Conservation (phyloP, 2,797 vertebrate species). For the Esox lucius region DNA sequence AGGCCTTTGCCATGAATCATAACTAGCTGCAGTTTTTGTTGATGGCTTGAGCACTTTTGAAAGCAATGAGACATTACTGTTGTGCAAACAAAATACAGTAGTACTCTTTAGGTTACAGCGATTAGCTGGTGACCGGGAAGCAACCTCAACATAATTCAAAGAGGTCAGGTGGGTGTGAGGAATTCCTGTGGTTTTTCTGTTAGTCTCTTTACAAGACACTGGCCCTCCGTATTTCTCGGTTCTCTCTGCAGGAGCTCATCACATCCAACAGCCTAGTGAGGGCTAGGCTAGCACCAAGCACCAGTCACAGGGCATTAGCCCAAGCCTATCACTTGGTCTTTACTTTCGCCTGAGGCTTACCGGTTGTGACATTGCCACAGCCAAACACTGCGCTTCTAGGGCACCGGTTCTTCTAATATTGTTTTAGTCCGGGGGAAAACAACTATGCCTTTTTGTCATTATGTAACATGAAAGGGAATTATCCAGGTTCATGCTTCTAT, state of each 20-base stretch:
- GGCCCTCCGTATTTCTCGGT: neutral
- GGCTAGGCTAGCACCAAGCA: neutral
- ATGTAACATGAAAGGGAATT: neutral
- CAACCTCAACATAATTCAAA: neutral
- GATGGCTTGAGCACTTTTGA: too few relatives aligned
- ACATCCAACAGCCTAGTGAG: neutral
- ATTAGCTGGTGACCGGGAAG: neutral
- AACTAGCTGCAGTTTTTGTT: neutral
- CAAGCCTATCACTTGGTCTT: neutral
- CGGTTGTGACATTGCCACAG: neutral
- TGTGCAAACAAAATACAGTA: too few relatives aligned
- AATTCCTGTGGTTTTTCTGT: neutral
- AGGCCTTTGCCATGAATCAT: too few relatives aligned
- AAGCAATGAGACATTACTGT: too few relatives aligned
- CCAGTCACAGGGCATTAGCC: slow-evolving; percentile 1
- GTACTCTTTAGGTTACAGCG: too few relatives aligned
- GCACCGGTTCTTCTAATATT: neutral
- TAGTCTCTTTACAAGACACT: neutral
- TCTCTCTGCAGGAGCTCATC: neutral
- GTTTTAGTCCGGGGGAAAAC: neutral
- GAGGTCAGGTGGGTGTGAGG: neutral
- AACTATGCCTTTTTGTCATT: neutral
- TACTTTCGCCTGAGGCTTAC: neutral
- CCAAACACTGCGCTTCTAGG: neutral
- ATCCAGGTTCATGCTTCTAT: neutral